Percentiles rank a stretch among this genome's conserved stretches.
Conservation (phyloP, 2,888 invertebrate species). For the Pollenia griseotomentosa region DNA sequence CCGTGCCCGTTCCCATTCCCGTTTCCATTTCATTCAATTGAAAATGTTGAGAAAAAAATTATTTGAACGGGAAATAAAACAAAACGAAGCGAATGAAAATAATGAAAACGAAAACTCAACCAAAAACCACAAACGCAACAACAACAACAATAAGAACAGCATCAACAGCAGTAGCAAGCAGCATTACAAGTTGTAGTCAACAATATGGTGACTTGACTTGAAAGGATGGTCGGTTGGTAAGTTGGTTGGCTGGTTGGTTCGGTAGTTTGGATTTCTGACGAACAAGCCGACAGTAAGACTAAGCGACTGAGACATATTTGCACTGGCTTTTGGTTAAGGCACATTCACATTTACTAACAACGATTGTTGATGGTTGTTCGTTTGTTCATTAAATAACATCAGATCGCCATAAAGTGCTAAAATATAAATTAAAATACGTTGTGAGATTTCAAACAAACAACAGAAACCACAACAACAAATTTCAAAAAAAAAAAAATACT, state of each 20-base stretch:
- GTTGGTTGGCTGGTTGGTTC: conserved; percentile 20
- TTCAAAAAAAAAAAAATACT: neutral
- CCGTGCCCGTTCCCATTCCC: neutral
- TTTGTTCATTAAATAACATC: conserved; percentile 65
- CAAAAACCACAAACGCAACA: conserved; percentile 59
- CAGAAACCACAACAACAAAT: neutral
- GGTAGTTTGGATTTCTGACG: neutral
- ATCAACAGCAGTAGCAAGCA: neutral
- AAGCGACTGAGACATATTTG: conserved; percentile 10
- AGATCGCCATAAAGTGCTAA: conserved; percentile 67
- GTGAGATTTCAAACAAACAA: conserved; percentile 53
- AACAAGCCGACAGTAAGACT: neutral
- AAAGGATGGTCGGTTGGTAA: neutral
- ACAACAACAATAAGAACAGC: conserved; percentile 11
- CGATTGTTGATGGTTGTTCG: conserved; percentile 23
- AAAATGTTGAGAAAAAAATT: conserved; percentile 53
- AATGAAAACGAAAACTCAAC: conserved; percentile 62
- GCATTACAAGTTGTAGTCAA: conserved; percentile 54
- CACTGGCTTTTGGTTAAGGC: conserved; percentile 34
- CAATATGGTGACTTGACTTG: conserved; percentile 51
- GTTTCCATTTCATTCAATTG: conserved; percentile 29
- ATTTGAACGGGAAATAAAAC: conserved; percentile 57
- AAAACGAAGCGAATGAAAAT: conserved; percentile 50
- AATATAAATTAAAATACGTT: conserved; percentile 72
- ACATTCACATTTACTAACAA: conserved; percentile 1